Conservation (phyloP, 2,113 vertebrate genomes). For the Oncorhynchus keta region DNA sequence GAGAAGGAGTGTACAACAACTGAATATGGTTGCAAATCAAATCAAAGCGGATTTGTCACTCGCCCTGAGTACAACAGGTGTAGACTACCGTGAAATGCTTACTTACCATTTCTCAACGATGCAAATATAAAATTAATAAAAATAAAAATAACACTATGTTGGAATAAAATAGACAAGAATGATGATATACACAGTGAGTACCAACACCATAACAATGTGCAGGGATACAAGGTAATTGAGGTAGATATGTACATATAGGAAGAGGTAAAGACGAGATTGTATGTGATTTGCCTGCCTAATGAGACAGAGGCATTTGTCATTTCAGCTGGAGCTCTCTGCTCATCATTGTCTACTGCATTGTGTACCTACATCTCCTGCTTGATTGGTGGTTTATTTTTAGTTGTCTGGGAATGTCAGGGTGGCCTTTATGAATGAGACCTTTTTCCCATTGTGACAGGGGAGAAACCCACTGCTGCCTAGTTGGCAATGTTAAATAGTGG, state of each 20-base stretch:
- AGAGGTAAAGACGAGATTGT: conserved; percentile 29
- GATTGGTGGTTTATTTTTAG: conserved; percentile 63
- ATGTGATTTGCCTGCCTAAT: conserved; percentile 60
- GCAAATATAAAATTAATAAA: too few species aligned
- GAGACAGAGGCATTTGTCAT: conserved; percentile 58
- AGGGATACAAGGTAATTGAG: too few species aligned
- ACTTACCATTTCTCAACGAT: too few species aligned
- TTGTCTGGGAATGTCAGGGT: conserved; percentile 18
- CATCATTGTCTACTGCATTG: conserved; percentile 35
- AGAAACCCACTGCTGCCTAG: background rate
- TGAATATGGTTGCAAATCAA: conserved; percentile 28
- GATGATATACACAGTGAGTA: too few species aligned
- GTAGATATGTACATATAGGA: too few species aligned
- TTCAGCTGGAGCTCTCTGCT: conserved; percentile 30
- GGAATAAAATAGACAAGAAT: too few species aligned
- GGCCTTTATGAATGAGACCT: conserved; percentile 51
- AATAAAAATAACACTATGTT: too few species aligned
- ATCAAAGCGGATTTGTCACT: background rate
- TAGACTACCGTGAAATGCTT: too few species aligned
- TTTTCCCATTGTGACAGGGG: conserved; percentile 46
- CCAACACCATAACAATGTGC: too few species aligned
- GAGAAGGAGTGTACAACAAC: conserved; percentile 9
- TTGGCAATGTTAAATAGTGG: background rate
- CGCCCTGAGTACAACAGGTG: too few species aligned
- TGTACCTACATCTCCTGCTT: conserved; percentile 42